phyloP scores from a whole-genome alignment of 2,113 vertebrate genomes.

The Mobula hypostoma region DNA sequence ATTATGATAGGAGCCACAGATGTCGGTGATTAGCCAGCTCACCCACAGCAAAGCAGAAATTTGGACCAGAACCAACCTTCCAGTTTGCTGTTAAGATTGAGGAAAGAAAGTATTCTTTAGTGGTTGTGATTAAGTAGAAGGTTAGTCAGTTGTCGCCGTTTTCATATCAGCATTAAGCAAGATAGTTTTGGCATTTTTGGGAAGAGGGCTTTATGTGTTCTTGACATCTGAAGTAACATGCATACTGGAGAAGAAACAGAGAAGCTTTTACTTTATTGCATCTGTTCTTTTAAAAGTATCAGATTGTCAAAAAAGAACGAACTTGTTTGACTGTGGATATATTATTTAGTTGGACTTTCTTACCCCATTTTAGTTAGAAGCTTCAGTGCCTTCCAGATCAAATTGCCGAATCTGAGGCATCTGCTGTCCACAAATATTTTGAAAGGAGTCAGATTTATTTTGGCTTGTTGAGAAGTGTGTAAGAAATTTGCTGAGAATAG shows the following conservation, averaged over 20 bases:
- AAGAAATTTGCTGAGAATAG: neutral
- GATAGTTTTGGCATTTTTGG: neutral
- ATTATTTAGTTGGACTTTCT: neutral
- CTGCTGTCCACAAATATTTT: neutral
- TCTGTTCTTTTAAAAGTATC: constrained; percentile 15
- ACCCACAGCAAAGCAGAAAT: neutral
- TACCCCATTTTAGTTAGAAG: neutral
- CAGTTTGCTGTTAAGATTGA: neutral
- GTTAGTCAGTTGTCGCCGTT: neutral
- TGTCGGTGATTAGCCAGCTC: neutral
- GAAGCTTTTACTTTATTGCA: neutral
- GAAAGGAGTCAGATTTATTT: neutral
- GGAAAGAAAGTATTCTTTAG: neutral
- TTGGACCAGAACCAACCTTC: neutral
- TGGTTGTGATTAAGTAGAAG: neutral
- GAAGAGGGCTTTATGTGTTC: neutral
- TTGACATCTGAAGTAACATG: neutral
- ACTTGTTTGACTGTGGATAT: constrained; percentile 36
- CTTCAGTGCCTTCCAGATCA: neutral
- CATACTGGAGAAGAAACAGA: neutral
- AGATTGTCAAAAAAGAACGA: constrained; percentile 43
- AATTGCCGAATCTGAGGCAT: neutral
- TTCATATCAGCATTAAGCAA: neutral
- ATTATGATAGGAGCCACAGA: too few relatives aligned
- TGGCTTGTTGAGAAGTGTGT: neutral